Evolutionary conservation across 2,888 invertebrate species (phyloP), one percentile per base, ranked within the genome.

Genomic region (Oxyscelio sp.): DNA sequence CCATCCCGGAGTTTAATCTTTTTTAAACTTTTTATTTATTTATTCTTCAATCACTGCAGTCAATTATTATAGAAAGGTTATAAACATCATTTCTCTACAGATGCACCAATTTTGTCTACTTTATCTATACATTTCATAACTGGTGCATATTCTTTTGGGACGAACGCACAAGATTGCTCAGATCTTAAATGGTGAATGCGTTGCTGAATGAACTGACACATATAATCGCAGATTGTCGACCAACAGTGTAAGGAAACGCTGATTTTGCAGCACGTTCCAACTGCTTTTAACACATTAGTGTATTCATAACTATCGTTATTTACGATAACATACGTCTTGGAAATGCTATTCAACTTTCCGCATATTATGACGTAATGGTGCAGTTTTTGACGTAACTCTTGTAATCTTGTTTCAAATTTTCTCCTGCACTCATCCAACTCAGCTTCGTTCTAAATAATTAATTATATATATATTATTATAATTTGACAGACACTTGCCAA

Each of bases 231-330:
- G 8, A 70, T 48, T 19, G 24, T 45, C 17, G 74, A 74, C 65
- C 75, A 75, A 31, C 54, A 34, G 22, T 75, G 56, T 9, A 65
- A 45, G 2, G 65, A 13, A 21, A 75, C 75, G 2, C 43, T 58
- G 50, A 58, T 15, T 21, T 79, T 70, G 34, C 40, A 81, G 52
- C 81, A 81, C 2, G 38, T 65, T 22, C 59, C 63, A 15, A 81
- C 61, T 9, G 74, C 68, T 68, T 81, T 50, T 24, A 81, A 45
- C 6, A 66, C 17, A 50, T 68, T 50, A 6, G 22, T 11, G 15
- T 21, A 66, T 34, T 83, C 83, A 27, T 79, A 79, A 38, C 17
- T 40, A n/a, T 79, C 38, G 19, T 63, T n/a, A 52, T 79, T 70
- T 13, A 83, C 22, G 19, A 83, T 17, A 13, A 75, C 38, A 56